These are phyloP conservation scores for Adoxophyes honmai DNA, from an alignment of 1,140 invertebrate genomes.

Conservation along the genomic window DNA sequence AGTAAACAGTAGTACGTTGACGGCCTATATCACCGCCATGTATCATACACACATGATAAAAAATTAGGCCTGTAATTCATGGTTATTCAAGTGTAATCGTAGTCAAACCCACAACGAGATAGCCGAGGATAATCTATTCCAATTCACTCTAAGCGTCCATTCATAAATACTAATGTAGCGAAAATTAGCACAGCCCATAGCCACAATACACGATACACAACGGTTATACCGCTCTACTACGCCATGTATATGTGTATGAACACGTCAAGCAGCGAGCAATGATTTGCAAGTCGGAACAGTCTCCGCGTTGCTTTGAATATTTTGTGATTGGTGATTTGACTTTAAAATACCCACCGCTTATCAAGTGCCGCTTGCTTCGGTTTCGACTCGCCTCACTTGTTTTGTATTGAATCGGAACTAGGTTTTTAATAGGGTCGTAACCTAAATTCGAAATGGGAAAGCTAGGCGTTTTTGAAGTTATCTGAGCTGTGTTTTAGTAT, in stretches of 20 bases:
- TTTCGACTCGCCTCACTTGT: not conserved
- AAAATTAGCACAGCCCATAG: not conserved
- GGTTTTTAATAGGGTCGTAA: not conserved
- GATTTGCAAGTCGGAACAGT: conserved; percentile 62
- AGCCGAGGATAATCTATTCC: no score
- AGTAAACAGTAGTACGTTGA: no score
- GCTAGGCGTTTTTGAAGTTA: no score
- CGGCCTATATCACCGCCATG: no score
- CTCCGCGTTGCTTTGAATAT: conserved; percentile 59
- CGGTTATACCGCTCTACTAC: no score
- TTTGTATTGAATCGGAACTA: not conserved
- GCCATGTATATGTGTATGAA: not conserved
- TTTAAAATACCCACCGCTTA: conserved; percentile 67
- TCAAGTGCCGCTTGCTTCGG: conserved; percentile 30
- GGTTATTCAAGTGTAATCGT: no score
- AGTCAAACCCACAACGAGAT: no score
- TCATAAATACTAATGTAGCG: conserved; percentile 4
- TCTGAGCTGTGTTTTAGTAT: no score
- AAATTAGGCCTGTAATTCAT: no score
- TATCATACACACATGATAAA: no score
- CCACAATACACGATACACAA: no score
- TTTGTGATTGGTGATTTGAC: conserved; percentile 59
- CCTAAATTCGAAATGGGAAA: no score
- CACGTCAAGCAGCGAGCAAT: not conserved
- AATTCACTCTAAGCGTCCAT: not conserved